Base-by-base conservation (phyloP, 2,888 invertebrate species). In the Timandra comae region DNA sequence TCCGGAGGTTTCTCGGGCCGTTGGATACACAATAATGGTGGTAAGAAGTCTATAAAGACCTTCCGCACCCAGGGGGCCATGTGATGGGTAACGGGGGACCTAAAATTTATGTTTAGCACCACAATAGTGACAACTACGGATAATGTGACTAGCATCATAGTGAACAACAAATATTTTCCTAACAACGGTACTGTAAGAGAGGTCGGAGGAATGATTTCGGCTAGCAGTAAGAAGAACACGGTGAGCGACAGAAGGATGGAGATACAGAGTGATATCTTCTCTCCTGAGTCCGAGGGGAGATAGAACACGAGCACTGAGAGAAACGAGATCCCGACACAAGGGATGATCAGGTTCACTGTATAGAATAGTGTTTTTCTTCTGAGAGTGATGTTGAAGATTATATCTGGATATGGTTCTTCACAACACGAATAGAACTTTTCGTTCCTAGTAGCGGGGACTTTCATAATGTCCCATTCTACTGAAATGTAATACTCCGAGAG, bases 391-490 rank as follows among this genome's bases (percentile, higher is more conserved):
- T 98, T 96, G 87, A 99, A 99, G 57, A 97, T 97, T 66, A 99
- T 98, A 86, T 99, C 99, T 35, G 95, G 93, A 70, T 96, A 99
- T 39, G 98, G 98, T 77, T 98, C 95, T 75, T 96, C 95, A 79
- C 98, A 98, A 85, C 98, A 98, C 61, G 95, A 95, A 88, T 98
- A 96, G 81, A 94, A 95, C 73, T 95, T 95, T 69, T 96, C 96
- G 73, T 96, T 94, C 53, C 96, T 88, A 45, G 92, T 92, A 24
- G 96, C 96, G 34, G 96, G 96, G 50, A 96, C 96, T 46, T 93
- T 91, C 91, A 98, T 93, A 59, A 96, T 96, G 84, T 98, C 98
- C 99, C 98, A 99, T 86, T 99, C 98, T 39, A 98, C 98, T 62
- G 97, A 97, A 75, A 97, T 95, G 88, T 96, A 96, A 78, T 96